These are phyloP conservation scores for Eutrigla gurnardus DNA, from an alignment of 2,797 vertebrate genomes.

Conservation along the genomic window DNA sequence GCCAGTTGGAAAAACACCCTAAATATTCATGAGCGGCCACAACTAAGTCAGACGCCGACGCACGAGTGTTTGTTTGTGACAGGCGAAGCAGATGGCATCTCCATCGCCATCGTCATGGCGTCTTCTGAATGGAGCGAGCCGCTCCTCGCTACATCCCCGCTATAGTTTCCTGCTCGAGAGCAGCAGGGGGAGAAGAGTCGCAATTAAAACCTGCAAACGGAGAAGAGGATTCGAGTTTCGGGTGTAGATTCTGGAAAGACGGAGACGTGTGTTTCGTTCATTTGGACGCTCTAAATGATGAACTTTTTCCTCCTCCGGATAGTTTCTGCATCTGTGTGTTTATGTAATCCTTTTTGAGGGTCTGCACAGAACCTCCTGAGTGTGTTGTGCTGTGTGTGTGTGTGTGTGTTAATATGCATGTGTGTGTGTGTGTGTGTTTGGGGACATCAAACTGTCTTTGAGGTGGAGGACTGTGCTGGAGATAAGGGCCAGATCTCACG, in stretches of 20 bases:
- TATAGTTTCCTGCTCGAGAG: slow-evolving; percentile 27
- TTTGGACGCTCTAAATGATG: slow-evolving; percentile 27
- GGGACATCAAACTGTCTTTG: slow-evolving; percentile 68
- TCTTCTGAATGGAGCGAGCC: slow-evolving; percentile 32
- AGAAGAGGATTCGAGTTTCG: neutral
- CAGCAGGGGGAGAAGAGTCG: slow-evolving; percentile 12
- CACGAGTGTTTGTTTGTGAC: neutral
- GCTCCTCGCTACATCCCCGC: slow-evolving; percentile 21
- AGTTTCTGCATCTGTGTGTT: slow-evolving; percentile 17
- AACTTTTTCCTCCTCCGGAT: neutral
- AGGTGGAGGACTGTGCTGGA: slow-evolving; percentile 68
- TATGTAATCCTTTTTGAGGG: slow-evolving; percentile 24
- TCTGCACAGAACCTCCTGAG: slow-evolving; percentile 10
- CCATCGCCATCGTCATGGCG: slow-evolving; percentile 47
- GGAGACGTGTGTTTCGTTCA: neutral
- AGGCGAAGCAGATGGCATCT: slow-evolving; percentile 60
- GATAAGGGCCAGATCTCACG: slow-evolving; percentile 70
- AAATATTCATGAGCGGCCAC: slow-evolving; percentile 48
- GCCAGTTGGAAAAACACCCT: slow-evolving; percentile 2
- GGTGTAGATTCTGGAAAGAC: slow-evolving; percentile 1
- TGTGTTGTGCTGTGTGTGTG: slow-evolving; percentile 6
- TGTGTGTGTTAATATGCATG: slow-evolving; percentile 21
- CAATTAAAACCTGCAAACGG: slow-evolving; percentile 38
- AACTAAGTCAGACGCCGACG: slow-evolving; percentile 13
- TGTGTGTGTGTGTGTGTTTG: slow-evolving; percentile 4